These are phyloP conservation scores for Polypterus bichir DNA, from an alignment of 2,113 vertebrate genomes.

Conservation along the genomic window DNA sequence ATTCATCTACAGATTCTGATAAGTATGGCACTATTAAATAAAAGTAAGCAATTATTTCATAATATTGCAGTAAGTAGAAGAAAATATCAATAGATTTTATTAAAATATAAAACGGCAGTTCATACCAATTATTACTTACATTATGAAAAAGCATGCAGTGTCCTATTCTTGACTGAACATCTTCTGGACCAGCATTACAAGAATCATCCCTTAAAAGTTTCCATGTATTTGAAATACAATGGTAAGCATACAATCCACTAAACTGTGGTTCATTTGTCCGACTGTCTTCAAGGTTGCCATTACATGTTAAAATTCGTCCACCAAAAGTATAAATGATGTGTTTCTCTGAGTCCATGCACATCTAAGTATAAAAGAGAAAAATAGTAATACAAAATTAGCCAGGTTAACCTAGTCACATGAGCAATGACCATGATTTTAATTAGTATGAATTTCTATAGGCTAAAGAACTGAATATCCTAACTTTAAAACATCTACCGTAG, in stretches of 20 bases:
- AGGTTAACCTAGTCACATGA: too few species aligned
- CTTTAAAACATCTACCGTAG: too few species aligned
- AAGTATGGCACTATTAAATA: too few species aligned
- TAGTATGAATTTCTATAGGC: too few species aligned
- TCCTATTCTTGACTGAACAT: constrained; percentile 92
- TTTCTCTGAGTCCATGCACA: constrained; percentile 98
- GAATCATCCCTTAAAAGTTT: constrained; percentile 91
- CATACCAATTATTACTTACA: constrained; percentile 42
- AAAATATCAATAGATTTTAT: not conserved
- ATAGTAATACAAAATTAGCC: not conserved
- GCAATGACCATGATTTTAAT: too few species aligned
- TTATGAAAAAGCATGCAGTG: constrained; percentile 98
- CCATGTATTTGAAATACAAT: constrained; percentile 79
- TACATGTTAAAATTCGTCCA: constrained; percentile 89
- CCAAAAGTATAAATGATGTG: constrained; percentile 98
- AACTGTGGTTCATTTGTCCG: constrained; percentile 90
- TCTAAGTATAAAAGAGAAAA: constrained; percentile 43
- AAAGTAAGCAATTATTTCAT: too few species aligned
- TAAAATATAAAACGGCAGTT: too few species aligned
- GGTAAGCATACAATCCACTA: constrained; percentile 88
- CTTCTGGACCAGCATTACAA: constrained; percentile 92
- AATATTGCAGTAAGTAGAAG: too few species aligned
- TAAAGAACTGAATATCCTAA: too few species aligned
- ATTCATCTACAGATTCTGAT: too few species aligned
- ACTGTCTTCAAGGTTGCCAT: constrained; percentile 86